Evolutionary conservation across 1,140 invertebrate genomes (phyloP).

Genomic region (Drosophila tani): DNA sequence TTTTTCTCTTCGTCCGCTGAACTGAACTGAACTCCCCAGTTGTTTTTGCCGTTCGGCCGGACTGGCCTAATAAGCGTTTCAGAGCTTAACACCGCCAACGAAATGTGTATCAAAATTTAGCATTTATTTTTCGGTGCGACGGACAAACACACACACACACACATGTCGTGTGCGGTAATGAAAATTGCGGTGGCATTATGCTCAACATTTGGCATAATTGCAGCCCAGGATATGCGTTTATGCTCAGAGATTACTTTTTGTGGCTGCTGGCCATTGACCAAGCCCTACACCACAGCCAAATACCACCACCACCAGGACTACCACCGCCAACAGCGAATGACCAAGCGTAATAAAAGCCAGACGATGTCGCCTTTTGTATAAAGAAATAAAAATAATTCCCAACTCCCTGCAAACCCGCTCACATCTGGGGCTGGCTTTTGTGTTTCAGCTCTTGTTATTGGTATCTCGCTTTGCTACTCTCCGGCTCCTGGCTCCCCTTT

Average conservation of each 20-base stretch:
- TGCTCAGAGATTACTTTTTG: constrained; percentile 82
- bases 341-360: constrained; percentile 74
- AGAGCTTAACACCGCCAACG: constrained; percentile 66
- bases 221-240: constrained; percentile 80
- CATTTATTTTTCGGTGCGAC: constrained; percentile 55
- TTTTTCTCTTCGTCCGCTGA: constrained; percentile 2
- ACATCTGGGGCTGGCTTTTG: constrained; percentile 38
- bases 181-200: constrained; percentile 80
- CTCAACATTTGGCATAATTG: constrained; percentile 80
- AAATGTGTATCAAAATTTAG: constrained; percentile 70
- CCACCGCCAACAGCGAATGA: constrained; percentile 37
- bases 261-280: constrained; percentile 71
- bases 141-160: constrained; percentile 17
- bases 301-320: constrained; percentile 12
- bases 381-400: constrained; percentile 78
- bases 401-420: constrained; percentile 7
- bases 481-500: constrained; percentile 4
- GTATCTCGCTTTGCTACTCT: constrained; percentile 36
- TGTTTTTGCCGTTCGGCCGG: constrained; percentile 23
- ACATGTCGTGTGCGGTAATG: constrained; percentile 72
- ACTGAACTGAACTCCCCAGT: constrained; percentile 2
- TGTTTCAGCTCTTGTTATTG: constrained; percentile 38
- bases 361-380: constrained; percentile 74
- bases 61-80: constrained; percentile 65
- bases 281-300: constrained; percentile 27